These are phyloP conservation scores for Caenorhabditis remanei DNA, from an alignment of 1,140 invertebrate species.

Conservation along the genomic window DNA sequence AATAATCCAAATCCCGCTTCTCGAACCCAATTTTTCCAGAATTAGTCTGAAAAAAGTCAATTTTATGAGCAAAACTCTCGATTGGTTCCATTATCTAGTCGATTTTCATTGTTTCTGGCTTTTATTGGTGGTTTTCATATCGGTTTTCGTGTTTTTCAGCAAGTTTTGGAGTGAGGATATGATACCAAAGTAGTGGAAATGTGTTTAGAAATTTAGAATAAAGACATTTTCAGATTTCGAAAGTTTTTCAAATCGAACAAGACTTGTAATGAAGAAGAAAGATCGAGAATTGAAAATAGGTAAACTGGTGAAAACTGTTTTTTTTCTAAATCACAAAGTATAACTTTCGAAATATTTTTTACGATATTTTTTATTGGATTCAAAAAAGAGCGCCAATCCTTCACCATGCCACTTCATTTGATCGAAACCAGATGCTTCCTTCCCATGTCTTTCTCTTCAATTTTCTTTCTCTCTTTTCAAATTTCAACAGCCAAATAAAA, in stretches of 20 bases:
- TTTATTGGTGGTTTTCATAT: background rate
- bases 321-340: too few relatives aligned
- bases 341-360: too few relatives aligned
- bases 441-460: background rate
- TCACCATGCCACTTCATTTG: background rate
- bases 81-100: background rate
- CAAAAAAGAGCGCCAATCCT: too few relatives aligned
- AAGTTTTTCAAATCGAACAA: too few relatives aligned
- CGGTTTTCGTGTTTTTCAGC: background rate
- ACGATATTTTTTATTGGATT: too few relatives aligned
- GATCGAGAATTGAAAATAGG: too few relatives aligned
- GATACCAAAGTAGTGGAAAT: background rate
- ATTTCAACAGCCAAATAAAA: too few relatives aligned
- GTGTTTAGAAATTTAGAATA: background rate
- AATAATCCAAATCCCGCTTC: too few relatives aligned
- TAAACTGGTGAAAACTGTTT: too few relatives aligned
- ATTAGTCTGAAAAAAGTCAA: background rate
- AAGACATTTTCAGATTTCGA: background rate
- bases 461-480: background rate
- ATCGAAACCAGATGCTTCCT: conserved; percentile 4
- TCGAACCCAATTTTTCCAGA: background rate
- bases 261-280: too few relatives aligned
- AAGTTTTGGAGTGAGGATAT: background rate
- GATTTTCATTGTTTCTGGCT: conserved; percentile 2
- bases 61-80: background rate